A percentile compares a stretch with the other conserved stretches of the same genome.
phyloP scores from a whole-genome alignment of 1,140 invertebrate genomes.

The Scaptomyza hsui region DNA sequence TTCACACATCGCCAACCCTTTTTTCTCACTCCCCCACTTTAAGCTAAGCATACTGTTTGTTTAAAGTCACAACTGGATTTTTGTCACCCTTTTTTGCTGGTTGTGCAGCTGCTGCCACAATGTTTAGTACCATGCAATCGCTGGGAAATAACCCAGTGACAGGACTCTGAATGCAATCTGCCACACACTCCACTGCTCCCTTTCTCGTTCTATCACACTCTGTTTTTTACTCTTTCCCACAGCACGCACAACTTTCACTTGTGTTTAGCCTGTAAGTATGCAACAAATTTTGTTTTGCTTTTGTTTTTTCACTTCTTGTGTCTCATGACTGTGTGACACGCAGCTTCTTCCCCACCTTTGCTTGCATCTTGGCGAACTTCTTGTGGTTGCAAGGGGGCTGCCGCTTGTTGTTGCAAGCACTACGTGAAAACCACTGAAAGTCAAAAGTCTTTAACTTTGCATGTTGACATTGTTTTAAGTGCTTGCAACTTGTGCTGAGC shows the following conservation, averaged over 20 bases:
- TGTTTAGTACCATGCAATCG: slow-evolving; percentile 5
- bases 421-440: slow-evolving; percentile 47
- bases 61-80: slow-evolving; percentile 23
- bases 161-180: slow-evolving; percentile 2
- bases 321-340: slow-evolving; percentile 20
- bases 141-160: slow-evolving; percentile 30
- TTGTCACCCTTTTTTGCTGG: slow-evolving; percentile 37
- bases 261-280: slow-evolving; percentile 66
- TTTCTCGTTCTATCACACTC: not conserved
- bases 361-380: not conserved
- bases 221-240: not conserved
- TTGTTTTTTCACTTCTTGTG: slow-evolving; percentile 20
- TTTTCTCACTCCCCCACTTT: not conserved
- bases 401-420: slow-evolving; percentile 30
- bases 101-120: slow-evolving; percentile 17
- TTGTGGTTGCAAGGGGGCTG: not conserved
- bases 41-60: not conserved
- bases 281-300: slow-evolving; percentile 55
- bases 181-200: not conserved
- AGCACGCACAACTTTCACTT: slow-evolving; percentile 70
- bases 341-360: not conserved
- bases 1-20: no score
- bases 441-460: slow-evolving; percentile 56
- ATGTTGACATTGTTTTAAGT: slow-evolving; percentile 63
- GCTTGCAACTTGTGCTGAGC: slow-evolving; percentile 36